Percentiles rank a stretch among this genome's conserved stretches.
Conservation (phyloP, 1,140 invertebrate genomes). For the Ladona fulva region DNA sequence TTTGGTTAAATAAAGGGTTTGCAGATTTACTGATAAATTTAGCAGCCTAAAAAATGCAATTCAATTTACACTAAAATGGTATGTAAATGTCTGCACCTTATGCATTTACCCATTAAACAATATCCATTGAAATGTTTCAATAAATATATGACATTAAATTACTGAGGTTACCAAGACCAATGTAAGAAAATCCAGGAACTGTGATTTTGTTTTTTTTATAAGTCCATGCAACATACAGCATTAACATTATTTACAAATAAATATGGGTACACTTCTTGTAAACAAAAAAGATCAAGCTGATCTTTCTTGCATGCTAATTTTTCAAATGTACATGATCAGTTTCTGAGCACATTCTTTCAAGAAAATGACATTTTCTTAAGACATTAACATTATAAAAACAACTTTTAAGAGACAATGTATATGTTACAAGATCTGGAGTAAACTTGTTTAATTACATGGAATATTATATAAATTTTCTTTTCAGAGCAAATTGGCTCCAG, state of each 20-base stretch:
- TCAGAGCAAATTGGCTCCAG: neutral
- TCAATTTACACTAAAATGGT: too few relatives aligned
- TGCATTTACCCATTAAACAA: too few relatives aligned
- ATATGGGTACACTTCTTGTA: neutral
- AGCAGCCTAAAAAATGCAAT: too few relatives aligned
- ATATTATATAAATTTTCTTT: neutral
- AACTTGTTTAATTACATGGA: neutral
- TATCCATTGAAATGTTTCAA: too few relatives aligned
- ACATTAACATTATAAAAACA: conserved; percentile 11
- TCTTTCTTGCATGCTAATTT: neutral
- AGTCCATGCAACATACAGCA: conserved; percentile 4
- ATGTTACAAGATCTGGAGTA: neutral
- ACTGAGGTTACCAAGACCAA: too few relatives aligned
- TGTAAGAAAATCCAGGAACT: too few relatives aligned
- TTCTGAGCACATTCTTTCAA: neutral
- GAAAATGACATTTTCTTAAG: neutral
- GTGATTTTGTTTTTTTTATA: neutral
- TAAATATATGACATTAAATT: too few relatives aligned
- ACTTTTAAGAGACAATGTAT: neutral
- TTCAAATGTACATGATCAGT: neutral
- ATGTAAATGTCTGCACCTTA: too few relatives aligned
- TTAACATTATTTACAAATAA: conserved; percentile 11
- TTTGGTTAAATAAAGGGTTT: too few relatives aligned
- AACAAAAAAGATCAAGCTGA: conserved; percentile 1
- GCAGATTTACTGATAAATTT: too few relatives aligned